A percentile compares a stretch with the other conserved stretches of the same genome.
Evolutionary conservation across 92 coral and sea anemone species (phyloP).

Genomic region (Zoanthus gigantus): DNA sequence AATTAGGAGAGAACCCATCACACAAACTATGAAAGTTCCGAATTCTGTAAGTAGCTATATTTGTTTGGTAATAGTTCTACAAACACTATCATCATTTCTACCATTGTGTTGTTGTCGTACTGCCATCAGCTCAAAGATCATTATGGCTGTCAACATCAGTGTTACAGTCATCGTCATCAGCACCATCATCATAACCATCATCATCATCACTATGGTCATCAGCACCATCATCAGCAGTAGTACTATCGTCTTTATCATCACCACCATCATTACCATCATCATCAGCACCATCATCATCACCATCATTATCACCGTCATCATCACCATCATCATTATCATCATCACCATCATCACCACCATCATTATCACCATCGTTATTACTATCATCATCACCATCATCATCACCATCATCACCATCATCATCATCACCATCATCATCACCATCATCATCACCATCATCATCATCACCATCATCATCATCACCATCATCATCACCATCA

Average conservation of each 20-base stretch:
- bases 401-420: no score
- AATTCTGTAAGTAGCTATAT: slow-evolving; percentile 20
- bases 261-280: neutral
- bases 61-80: neutral
- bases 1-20: slow-evolving; percentile 21
- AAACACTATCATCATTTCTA: no score
- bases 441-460: neutral
- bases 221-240: no score
- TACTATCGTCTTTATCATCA: neutral
- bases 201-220: no score
- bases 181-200: no score
- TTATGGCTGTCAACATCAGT: neutral
- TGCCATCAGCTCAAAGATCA: neutral
- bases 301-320: neutral
- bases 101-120: neutral
- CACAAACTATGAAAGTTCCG: slow-evolving; percentile 45
- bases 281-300: neutral
- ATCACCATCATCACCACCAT: no score
- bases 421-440: neutral
- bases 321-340: no score
- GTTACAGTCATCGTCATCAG: neutral
- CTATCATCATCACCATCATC: no score
- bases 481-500: no score
- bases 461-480: no score
- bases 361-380: no score